Evolutionary conservation across 2,888 invertebrate species (phyloP), one percentile per base, ranked within the genome.

Genomic region (Lacanobia wlatinum): DNA sequence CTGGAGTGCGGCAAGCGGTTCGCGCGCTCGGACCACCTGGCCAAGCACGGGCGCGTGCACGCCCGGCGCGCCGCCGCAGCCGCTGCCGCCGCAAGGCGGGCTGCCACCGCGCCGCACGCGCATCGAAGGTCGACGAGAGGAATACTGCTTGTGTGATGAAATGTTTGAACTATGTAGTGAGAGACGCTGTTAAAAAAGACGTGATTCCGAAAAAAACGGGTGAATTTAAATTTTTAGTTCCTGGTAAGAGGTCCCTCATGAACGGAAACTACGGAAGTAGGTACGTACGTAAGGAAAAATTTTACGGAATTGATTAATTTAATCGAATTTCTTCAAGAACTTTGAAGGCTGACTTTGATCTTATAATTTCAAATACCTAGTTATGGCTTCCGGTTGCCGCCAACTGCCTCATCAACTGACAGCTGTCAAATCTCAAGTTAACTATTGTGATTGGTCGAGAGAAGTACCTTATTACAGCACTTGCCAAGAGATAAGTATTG

Each of bases 11-110:
- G 97, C 63, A 99, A 99, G 93, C 97, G 98, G 78, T 99, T 99
- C 93, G 98, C 99, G 0, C 97, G 99, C 40, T 99, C 99, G 43
- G 99, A 99, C 93, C 99, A 99, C 92, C 96, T 99, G 72, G 97
- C 99, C 40, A 99, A 99, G 93, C 99, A 99, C 92, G 97, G 98
- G 21, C 98, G 98, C 86, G 98, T 98, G 10, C 98, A 98, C 91
- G 97, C 98, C 61, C 97, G 98, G 16, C 94, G 95, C n/a, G 94
- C 94, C 10, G 95, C 95, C 7, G 93, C 93, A 10, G 94, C 93
- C 9, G 93, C 94, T 23, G 92, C 88, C 0, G 90, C 81, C 70
- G 91, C 78, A 64, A 89, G 84, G 80, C 89, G 85, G 58, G 87
- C 84, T 38, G 73, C 89, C 58, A 69, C 85, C 4, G 74, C 86